These are phyloP conservation scores for Colinus virginianus DNA, from an alignment of 2,113 vertebrate genomes.

Conservation along the genomic window DNA sequence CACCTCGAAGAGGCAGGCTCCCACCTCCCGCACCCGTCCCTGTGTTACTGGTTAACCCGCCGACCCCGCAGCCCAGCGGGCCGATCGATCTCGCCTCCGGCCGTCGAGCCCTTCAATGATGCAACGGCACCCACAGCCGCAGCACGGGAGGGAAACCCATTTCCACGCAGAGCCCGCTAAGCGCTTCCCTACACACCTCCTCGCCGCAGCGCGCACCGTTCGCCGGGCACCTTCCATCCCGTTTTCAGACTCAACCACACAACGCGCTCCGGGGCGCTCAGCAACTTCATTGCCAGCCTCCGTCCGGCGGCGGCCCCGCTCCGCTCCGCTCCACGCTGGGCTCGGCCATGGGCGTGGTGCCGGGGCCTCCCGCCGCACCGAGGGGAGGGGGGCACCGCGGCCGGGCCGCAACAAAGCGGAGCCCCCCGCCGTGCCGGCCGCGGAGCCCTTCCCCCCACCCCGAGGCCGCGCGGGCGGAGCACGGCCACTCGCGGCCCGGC, in stretches of 20 bases:
- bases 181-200: no score
- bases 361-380: constrained; percentile 49
- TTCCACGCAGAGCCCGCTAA: neutral
- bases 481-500: neutral
- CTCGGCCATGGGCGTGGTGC: neutral
- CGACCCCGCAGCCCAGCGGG: neutral
- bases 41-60: neutral
- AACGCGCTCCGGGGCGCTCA: neutral
- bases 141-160: neutral
- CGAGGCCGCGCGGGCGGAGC: neutral
- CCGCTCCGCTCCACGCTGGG: neutral
- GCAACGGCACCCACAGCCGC: neutral
- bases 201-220: fast-evolving
- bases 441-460: neutral
- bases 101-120: neutral
- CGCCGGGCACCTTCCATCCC: fast-evolving
- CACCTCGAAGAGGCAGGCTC: fast-evolving
- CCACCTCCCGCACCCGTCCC: neutral
- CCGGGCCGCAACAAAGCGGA: neutral
- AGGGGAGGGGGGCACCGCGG: constrained; percentile 56
- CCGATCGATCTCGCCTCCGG: neutral
- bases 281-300: neutral
- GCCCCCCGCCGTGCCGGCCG: no score
- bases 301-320: no score
- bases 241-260: neutral